Evolutionary conservation across 2,113 vertebrate genomes (phyloP).

Genomic region (Lathamus discolor): DNA sequence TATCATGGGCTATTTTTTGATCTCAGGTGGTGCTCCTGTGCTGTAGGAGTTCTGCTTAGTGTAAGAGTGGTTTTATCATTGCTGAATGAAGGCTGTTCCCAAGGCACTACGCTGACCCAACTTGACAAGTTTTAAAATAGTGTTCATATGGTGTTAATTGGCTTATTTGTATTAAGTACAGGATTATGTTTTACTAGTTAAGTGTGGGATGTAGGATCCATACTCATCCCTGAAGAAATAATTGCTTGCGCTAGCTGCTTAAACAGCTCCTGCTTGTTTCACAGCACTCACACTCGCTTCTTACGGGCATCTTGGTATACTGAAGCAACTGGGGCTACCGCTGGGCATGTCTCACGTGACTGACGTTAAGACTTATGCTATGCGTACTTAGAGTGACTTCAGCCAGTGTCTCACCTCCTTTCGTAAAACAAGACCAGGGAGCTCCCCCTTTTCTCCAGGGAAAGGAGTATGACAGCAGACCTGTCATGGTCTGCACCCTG

Average conservation of each 20-base stretch:
- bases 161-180: conserved; percentile 5
- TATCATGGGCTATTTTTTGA: not conserved
- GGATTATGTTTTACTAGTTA: not conserved
- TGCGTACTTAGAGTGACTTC: not conserved
- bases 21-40: not conserved
- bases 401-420: not conserved
- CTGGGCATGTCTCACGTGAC: not conserved
- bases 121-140: not conserved
- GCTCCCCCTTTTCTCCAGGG: not conserved
- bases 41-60: not conserved
- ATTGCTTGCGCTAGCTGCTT: not conserved
- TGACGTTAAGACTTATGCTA: not conserved
- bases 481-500: not conserved
- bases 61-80: not conserved
- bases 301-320: not conserved
- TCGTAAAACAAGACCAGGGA: not conserved
- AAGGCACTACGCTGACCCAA: not conserved
- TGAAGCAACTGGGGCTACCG: not conserved
- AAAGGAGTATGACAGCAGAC: not conserved
- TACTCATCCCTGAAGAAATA: not conserved
- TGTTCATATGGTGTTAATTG: not conserved
- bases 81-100: not conserved
- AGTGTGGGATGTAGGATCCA: not conserved
- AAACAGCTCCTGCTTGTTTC: not conserved
- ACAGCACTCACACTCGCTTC: not conserved